Conservation (phyloP, 2,888 invertebrate genomes). For the Drosophila pseudotakahashii region DNA sequence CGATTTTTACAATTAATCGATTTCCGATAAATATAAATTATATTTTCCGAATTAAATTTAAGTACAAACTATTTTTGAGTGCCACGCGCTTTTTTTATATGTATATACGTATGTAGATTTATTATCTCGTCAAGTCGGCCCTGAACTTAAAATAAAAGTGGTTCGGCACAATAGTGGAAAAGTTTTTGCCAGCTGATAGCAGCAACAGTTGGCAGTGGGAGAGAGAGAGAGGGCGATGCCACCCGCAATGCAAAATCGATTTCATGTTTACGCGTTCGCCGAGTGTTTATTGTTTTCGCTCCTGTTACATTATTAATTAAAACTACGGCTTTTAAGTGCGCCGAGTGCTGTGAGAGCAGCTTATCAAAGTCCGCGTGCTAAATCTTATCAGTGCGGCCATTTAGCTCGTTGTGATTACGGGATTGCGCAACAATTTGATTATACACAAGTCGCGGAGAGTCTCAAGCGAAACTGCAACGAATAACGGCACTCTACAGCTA, state of each 20-base stretch:
- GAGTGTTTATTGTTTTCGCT: slow-evolving; percentile 21
- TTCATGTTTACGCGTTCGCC: slow-evolving; percentile 36
- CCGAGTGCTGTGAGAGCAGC: slow-evolving; percentile 25
- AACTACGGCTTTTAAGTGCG: slow-evolving; percentile 7
- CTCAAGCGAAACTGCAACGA: slow-evolving; percentile 20
- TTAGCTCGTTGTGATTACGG: slow-evolving; percentile 52
- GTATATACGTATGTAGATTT: not conserved
- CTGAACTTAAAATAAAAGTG: slow-evolving; percentile 55
- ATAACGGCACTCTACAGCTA: slow-evolving; percentile 57
- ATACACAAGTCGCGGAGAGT: slow-evolving; percentile 2
- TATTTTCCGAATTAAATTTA: no score
- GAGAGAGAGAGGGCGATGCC: slow-evolving; percentile 22
- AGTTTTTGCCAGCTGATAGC: slow-evolving; percentile 42
- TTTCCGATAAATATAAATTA: no score
- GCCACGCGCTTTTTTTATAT: slow-evolving; percentile 28
- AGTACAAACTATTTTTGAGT: slow-evolving; percentile 2
- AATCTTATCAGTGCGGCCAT: slow-evolving; percentile 54
- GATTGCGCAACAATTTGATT: slow-evolving; percentile 68
- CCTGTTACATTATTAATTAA: slow-evolving; percentile 31
- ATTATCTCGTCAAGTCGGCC: slow-evolving; percentile 45
- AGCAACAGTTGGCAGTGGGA: slow-evolving; percentile 21
- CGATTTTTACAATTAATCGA: no score
- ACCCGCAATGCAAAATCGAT: slow-evolving; percentile 40
- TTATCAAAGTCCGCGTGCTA: slow-evolving; percentile 33
- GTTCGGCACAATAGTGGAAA: slow-evolving; percentile 37